Evolutionary conservation across 2,797 vertebrate genomes (phyloP).

Genomic region (Poecile montanus): DNA sequence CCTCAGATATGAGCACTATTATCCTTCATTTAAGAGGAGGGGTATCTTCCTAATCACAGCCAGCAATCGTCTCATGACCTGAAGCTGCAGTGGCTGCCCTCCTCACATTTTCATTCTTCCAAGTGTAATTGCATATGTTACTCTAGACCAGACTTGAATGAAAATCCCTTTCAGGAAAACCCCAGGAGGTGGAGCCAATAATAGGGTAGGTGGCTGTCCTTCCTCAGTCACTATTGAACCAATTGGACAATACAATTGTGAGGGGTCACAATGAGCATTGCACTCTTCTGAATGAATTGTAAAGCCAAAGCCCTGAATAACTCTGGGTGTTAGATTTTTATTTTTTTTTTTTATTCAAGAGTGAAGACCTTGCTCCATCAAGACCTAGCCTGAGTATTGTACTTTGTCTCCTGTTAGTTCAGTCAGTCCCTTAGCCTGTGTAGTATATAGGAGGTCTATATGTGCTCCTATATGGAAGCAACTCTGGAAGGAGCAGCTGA

Average conservation of each 20-base stretch:
- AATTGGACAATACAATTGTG: background rate
- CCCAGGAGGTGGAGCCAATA: slow-evolving; percentile 35
- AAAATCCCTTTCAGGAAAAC: slow-evolving; percentile 14
- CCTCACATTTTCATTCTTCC: slow-evolving; percentile 26
- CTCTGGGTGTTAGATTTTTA: background rate
- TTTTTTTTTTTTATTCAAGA: background rate
- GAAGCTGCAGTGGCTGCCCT: slow-evolving; percentile 34
- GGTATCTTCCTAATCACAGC: slow-evolving; percentile 42
- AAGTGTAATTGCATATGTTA: slow-evolving; percentile 27
- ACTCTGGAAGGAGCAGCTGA: too few species aligned
- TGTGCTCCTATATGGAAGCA: background rate
- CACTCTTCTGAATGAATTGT: background rate
- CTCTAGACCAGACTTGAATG: slow-evolving; percentile 25
- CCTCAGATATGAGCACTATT: background rate
- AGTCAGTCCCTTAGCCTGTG: background rate
- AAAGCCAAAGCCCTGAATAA: slow-evolving; percentile 37
- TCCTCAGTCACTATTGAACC: slow-evolving; percentile 54
- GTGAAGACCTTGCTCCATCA: slow-evolving; percentile 10
- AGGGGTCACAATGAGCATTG: slow-evolving; percentile 35
- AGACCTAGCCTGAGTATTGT: slow-evolving; percentile 57
- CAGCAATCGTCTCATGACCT: slow-evolving; percentile 39
- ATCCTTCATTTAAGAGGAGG: slow-evolving; percentile 28
- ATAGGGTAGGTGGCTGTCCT: slow-evolving; percentile 33
- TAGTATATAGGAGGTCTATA: background rate
- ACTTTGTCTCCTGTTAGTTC: slow-evolving; percentile 44